These are phyloP conservation scores for Dryococelus australis DNA, from an alignment of 2,888 invertebrate genomes.

Conservation along the genomic window DNA sequence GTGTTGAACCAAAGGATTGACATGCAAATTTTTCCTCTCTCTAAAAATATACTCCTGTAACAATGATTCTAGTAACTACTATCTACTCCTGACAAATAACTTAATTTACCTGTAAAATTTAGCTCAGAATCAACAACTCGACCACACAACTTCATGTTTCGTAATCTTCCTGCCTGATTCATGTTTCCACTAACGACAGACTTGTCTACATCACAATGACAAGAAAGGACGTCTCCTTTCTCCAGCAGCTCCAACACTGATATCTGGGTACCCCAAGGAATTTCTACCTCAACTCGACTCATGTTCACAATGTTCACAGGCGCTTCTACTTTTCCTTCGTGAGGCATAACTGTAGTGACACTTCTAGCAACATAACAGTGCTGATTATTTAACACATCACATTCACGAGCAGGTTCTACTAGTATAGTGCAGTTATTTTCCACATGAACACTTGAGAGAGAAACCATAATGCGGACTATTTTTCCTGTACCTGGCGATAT, in stretches of 20 bases:
- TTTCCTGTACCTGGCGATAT: background rate
- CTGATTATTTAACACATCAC: background rate
- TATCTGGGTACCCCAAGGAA: too few relatives aligned
- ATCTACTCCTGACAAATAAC: background rate
- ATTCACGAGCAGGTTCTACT: background rate
- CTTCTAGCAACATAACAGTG: background rate
- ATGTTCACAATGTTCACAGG: background rate
- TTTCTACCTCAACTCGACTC: background rate
- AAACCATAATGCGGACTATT: background rate
- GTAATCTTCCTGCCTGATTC: background rate
- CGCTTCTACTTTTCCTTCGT: background rate
- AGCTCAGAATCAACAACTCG: background rate
- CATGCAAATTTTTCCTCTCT: background rate
- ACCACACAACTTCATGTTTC: background rate
- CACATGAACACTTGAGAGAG: background rate
- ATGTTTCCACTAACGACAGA: background rate
- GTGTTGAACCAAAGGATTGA: background rate
- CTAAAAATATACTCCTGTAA: background rate
- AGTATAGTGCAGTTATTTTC: background rate
- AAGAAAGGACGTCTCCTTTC: background rate
- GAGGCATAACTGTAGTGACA: background rate
- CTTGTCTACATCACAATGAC: background rate
- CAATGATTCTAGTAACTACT: background rate
- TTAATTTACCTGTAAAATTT: background rate
- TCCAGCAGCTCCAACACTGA: background rate